Evolutionary conservation across 2,888 invertebrate species (phyloP), one percentile per base, ranked within the genome.

Genomic region (Strigamia maritima): DNA sequence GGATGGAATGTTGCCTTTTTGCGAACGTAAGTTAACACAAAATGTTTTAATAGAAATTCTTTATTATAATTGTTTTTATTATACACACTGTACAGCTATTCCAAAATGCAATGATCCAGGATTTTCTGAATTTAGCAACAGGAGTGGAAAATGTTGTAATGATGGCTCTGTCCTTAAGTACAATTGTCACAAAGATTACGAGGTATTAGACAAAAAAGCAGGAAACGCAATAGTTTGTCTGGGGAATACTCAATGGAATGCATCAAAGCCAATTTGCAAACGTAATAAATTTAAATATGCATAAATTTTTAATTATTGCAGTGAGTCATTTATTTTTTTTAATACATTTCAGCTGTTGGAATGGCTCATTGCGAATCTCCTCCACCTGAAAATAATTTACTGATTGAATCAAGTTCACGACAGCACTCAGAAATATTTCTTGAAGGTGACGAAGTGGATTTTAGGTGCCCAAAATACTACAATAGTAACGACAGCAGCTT

Each of bases 201-300:
- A 49, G 8, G 2, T 49, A n/a, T n/a, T 3, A 3, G 12, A 49
- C n/a, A 2, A 3, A n/a, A 49, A 14, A 10, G 16, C 16, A 3
- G 49, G 49, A 49, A 49, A 49, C n/a, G 3, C 2, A 49, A n/a
- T 49, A n/a, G 49, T n/a, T n/a, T 49, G 49, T n/a, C n/a, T 2
- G 2, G 14, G 16, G 14, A n/a, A 49, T 49, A n/a, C 16, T n/a
- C 14, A 3, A 6, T 49, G 49, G 49, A 49, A 49, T 49, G 49
- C n/a, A 49, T n/a, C 49, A 49, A 49, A 49, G n/a, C 49, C 49
- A 49, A 49, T 49, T 49, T 49, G 49, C n/a, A 49, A 49, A 49
- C 49, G 49, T 49, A 49, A 49, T 14, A 2, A n/a, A 6, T 3
- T 49, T 49, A 6, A 3, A 6, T 49, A n/a, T 14, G 2, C 3